These are phyloP conservation scores for Lissocephala sabroskyi DNA, from an alignment of 2,888 invertebrate species.

Conservation along the genomic window DNA sequence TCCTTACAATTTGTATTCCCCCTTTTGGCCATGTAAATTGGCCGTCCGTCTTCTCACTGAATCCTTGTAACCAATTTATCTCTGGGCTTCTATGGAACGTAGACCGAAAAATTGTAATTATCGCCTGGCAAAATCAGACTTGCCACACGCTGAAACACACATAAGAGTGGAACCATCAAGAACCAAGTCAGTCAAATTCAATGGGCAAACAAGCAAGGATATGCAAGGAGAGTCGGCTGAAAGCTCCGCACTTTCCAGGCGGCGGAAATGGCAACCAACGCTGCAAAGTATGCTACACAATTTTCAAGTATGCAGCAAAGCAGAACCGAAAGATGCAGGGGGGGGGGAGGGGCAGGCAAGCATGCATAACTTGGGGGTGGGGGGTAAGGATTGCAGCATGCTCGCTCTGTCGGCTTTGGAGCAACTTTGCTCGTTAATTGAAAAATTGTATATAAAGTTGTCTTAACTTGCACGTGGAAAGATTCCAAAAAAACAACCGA, in stretches of 20 bases:
- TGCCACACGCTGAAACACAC: neutral
- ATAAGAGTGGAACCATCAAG: neutral
- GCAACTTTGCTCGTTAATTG: constrained; percentile 26
- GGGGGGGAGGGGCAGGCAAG: neutral
- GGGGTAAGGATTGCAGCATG: too few species aligned
- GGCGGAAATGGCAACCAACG: constrained; percentile 16
- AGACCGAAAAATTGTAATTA: too few species aligned
- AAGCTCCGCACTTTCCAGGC: neutral
- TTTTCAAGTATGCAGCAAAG: constrained; percentile 15
- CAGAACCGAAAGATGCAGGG: neutral
- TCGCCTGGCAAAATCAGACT: too few species aligned
- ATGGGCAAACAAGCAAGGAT: too few species aligned
- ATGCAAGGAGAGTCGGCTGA: too few species aligned
- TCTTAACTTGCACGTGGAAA: neutral
- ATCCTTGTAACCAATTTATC: too few species aligned
- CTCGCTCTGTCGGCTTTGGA: neutral
- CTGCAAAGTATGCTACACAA: constrained; percentile 39
- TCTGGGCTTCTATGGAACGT: too few species aligned
- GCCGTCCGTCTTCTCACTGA: too few species aligned
- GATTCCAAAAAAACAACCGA: too few species aligned
- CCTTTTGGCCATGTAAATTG: too few species aligned
- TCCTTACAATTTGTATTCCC: too few species aligned
- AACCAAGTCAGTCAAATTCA: neutral
- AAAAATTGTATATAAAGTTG: constrained; percentile 18
- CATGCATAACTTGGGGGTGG: too few species aligned